These are phyloP conservation scores for Phainopepla nitens DNA, from an alignment of 2,113 vertebrate genomes.

Conservation along the genomic window DNA sequence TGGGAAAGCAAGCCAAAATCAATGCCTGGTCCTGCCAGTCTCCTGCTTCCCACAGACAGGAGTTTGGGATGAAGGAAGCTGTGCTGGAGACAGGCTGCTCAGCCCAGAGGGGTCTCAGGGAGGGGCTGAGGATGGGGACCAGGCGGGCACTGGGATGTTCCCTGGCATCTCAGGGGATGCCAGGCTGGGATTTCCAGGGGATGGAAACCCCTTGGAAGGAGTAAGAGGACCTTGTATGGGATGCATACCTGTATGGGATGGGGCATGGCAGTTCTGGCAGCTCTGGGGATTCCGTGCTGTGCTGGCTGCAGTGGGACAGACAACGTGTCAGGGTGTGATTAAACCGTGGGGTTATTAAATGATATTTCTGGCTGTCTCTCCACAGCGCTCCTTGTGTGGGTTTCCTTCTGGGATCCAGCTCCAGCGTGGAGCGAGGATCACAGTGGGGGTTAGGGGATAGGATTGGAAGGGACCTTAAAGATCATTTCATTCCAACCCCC, in stretches of 20 bases:
- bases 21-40: fast-evolving
- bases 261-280: not conserved
- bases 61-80: not conserved
- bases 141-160: fast-evolving
- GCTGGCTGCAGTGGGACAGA: fast-evolving
- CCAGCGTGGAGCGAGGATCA: not conserved
- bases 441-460: not conserved
- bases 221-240: not conserved
- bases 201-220: not conserved
- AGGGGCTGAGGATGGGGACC: not conserved
- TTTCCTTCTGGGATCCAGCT: not conserved
- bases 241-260: fast-evolving
- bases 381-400: fast-evolving
- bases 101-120: fast-evolving
- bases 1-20: fast-evolving
- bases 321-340: fast-evolving
- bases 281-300: not conserved
- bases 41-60: fast-evolving
- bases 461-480: not conserved
- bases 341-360: fast-evolving
- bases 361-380: not conserved
- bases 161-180: fast-evolving
- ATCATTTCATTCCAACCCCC: not conserved
- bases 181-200: not conserved
- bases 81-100: not conserved